phyloP scores from a whole-genome alignment of 2,888 invertebrate genomes.

The Lithosia quadra region DNA sequence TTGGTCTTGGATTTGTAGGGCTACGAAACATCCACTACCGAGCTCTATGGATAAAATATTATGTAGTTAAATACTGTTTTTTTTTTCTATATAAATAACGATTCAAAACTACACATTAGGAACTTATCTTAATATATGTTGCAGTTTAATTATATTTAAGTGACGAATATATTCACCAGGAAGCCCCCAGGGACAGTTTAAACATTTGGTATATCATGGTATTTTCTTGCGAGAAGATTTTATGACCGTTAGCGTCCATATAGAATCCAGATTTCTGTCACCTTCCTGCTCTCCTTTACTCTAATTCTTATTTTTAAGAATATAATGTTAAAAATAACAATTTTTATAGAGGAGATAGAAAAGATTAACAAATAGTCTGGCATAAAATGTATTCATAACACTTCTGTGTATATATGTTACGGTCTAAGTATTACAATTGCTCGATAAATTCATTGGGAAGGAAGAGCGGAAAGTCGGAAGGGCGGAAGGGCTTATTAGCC shows the following conservation, averaged over 20 bases:
- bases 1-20: constrained; percentile 24
- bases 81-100: constrained; percentile 10
- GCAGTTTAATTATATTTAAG: constrained; percentile 8
- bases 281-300: constrained; percentile 9
- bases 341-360: not conserved
- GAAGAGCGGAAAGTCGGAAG: too few species aligned
- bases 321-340: not conserved
- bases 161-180: constrained; percentile 1
- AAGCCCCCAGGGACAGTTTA: not conserved
- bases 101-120: constrained; percentile 21
- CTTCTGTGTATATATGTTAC: constrained; percentile 48
- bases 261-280: constrained; percentile 21
- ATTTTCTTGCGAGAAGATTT: not conserved
- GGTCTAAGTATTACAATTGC: constrained; percentile 31
- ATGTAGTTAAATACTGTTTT: constrained; percentile 9
- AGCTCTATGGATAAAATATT: not conserved
- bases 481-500: not conserved
- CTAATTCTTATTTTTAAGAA: constrained; percentile 29
- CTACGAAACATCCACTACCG: constrained; percentile 8
- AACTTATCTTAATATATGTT: constrained; percentile 17
- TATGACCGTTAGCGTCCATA: constrained; percentile 10
- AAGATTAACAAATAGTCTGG: not conserved
- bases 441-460: not conserved
- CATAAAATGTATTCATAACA: constrained; percentile 11
- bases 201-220: constrained; percentile 11